Base-by-base conservation (phyloP, 2,888 invertebrate genomes). In the Protophormia terraenovae region DNA sequence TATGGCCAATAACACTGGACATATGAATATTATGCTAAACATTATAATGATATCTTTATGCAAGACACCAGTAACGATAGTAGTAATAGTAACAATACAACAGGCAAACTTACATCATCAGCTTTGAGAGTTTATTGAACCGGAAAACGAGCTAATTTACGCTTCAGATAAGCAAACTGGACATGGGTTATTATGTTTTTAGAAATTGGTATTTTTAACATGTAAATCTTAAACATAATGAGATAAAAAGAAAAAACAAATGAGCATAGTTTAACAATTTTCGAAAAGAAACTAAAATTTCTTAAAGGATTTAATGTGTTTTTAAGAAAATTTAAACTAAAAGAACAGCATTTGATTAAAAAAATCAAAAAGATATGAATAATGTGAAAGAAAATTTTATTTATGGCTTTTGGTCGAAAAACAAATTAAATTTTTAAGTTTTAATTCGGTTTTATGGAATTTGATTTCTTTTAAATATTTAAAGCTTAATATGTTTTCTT, bases 71-170 rank as follows among this genome's bases (percentile, higher is more conserved):
- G 50, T 41, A 45, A 32, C 55, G 69, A 24, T 27, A 19, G 19
- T n/a, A 27, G 19, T 22, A 27, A 16, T 2, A 38, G 2, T 22
- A 76, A 55, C 41, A 55, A 14, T 38, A 55, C 2, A 1, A 19
- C 38, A 3, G 19, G 27, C 24, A 16, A 38, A 19, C 19, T 55
- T 41, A 24, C 12, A 27, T 24, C 32, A 60, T 14, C 41, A 88
- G 88, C 88, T n/a, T 88, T 90, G 89, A 89, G 88, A 90, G 90
- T 84, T 89, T 89, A 88, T 87, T 90, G 90, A 90, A 89, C 88
- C 89, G 88, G 89, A 89, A 90, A 90, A 91, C 87, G 87, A 90
- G 90, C 90, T 90, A 90, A 90, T 90, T 90, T 90, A 89, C 80
- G 87, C 87, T 87, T 86, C 69, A 86, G 86, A 86, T 88, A 84